A percentile compares a stretch with the other conserved stretches of the same genome.
Conservation (phyloP, 2,888 invertebrate genomes). For the Phaonia tiefii region DNA sequence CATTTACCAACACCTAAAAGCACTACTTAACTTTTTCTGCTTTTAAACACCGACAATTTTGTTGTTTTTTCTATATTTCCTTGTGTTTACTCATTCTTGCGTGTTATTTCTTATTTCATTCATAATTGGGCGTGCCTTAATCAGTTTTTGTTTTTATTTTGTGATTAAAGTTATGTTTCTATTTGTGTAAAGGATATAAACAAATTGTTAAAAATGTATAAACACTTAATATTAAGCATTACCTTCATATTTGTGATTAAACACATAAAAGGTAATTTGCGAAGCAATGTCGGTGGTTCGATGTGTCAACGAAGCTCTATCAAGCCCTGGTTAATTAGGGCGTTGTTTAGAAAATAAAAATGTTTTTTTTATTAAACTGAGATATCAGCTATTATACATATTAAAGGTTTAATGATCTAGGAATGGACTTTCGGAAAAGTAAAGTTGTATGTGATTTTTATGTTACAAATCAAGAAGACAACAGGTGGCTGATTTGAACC, state of each 20-base stretch:
- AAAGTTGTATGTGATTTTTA: too few species aligned
- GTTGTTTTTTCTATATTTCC: neutral
- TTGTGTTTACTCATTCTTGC: slow-evolving; percentile 39
- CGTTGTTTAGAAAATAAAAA: neutral
- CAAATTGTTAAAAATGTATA: slow-evolving; percentile 39
- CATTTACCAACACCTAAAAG: too few species aligned
- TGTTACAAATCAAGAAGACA: too few species aligned
- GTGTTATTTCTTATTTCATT: slow-evolving; percentile 41
- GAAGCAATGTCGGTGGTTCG: too few species aligned
- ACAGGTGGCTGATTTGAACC: too few species aligned
- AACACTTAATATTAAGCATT: slow-evolving; percentile 23
- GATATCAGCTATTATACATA: neutral
- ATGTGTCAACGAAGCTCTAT: neutral
- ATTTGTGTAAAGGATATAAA: slow-evolving; percentile 25
- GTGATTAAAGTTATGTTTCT: slow-evolving; percentile 44
- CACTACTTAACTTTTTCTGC: too few species aligned
- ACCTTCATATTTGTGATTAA: slow-evolving; percentile 1
- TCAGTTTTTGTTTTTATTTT: slow-evolving; percentile 38
- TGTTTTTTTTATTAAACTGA: neutral
- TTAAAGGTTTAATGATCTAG: neutral
- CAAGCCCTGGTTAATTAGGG: neutral
- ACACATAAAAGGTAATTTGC: slow-evolving; percentile 52
- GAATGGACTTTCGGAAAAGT: neutral
- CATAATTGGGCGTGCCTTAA: slow-evolving; percentile 62
- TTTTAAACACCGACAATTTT: too few species aligned